A percentile compares a stretch with the other conserved stretches of the same genome.
Evolutionary conservation across 2,888 invertebrate genomes (phyloP).

Genomic region (Amphipoea oculea): DNA sequence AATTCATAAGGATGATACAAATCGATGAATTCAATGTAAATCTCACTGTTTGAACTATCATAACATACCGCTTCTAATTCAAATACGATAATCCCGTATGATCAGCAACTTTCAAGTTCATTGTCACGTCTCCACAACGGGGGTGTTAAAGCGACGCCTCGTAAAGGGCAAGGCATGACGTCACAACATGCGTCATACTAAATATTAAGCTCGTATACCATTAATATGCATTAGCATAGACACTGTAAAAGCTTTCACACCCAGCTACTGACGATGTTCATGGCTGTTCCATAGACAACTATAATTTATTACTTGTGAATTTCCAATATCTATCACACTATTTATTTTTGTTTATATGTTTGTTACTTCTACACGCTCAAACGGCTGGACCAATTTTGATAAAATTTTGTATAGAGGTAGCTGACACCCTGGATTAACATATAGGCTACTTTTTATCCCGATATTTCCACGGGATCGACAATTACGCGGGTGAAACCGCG

Average conservation of each 20-base stretch:
- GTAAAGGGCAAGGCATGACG: constrained; percentile 68
- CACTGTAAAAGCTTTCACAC: constrained; percentile 62
- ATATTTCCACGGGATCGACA: too few relatives aligned
- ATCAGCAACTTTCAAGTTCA: constrained; percentile 72
- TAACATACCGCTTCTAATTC: constrained; percentile 1
- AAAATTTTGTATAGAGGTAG: too few relatives aligned
- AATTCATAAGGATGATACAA: background rate
- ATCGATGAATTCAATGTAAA: background rate
- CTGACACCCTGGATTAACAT: too few relatives aligned
- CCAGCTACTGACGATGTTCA: constrained; percentile 34
- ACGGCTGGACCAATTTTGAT: too few relatives aligned
- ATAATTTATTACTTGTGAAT: constrained; percentile 5
- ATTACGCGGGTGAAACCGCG: too few relatives aligned
- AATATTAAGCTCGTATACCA: constrained; percentile 64
- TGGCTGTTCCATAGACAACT: constrained; percentile 14
- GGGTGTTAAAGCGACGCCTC: constrained; percentile 52
- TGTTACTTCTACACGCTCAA: too few relatives aligned
- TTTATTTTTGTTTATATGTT: too few relatives aligned
- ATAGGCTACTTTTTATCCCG: too few relatives aligned
- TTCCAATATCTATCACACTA: background rate
- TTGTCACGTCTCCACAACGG: constrained; percentile 65
- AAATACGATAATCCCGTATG: constrained; percentile 22
- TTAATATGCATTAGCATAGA: constrained; percentile 75
- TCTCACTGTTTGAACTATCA: background rate
- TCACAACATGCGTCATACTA: constrained; percentile 68